Evolutionary conservation across 2,113 vertebrate genomes (phyloP).

Genomic region (Brachypteracias leptosomus): DNA sequence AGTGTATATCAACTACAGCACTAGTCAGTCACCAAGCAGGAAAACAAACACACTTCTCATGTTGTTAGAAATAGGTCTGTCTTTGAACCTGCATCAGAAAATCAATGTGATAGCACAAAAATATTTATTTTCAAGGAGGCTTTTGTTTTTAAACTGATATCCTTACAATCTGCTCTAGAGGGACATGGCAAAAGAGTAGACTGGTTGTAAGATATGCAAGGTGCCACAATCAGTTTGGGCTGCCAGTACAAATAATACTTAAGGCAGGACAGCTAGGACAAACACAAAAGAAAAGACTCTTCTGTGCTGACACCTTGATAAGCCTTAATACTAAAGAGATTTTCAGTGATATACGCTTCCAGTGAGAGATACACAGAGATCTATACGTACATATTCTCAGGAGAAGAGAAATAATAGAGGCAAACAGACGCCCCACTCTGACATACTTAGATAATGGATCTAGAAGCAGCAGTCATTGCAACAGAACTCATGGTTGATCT

Average conservation of each 20-base stretch:
- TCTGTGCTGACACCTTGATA: background rate
- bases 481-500: background rate
- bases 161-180: background rate
- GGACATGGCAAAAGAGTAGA: background rate
- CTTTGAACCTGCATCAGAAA: background rate
- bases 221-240: background rate
- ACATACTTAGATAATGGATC: background rate
- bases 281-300: background rate
- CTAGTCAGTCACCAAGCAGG: background rate
- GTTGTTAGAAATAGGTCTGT: background rate
- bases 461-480: background rate
- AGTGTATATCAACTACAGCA: background rate
- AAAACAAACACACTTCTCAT: slow-evolving; percentile 41
- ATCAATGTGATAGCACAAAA: background rate
- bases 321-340: background rate
- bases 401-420: background rate
- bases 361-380: background rate
- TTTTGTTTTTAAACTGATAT: background rate
- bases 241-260: background rate
- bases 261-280: background rate
- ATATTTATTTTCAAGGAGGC: background rate
- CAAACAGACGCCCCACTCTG: background rate
- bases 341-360: background rate
- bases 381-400: background rate
- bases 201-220: background rate